Percentiles rank a stretch among this genome's conserved stretches.
Conservation (phyloP, 2,888 invertebrate genomes). For the Campopleginae sp. region DNA sequence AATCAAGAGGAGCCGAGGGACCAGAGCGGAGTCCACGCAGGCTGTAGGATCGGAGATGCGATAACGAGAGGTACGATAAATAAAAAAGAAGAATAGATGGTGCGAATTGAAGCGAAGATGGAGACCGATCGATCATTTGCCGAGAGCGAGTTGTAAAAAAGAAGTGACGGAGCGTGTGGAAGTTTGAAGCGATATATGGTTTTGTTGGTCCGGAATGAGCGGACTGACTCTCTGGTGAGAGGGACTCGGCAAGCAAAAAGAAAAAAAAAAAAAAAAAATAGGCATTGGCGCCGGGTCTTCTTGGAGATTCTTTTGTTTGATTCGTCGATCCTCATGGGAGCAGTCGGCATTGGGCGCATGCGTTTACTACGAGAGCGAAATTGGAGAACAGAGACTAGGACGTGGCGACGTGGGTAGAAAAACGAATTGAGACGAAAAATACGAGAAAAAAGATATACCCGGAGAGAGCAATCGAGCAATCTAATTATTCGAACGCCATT, state of each 20-base stretch:
- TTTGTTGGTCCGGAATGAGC: too few species aligned
- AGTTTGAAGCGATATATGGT: slow-evolving; percentile 9
- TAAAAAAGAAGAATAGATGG: slow-evolving; percentile 17
- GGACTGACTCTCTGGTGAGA: too few species aligned
- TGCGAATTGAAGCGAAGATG: slow-evolving; percentile 41
- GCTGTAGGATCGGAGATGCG: slow-evolving; percentile 42
- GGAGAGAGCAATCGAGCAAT: slow-evolving; percentile 45
- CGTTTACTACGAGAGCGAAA: slow-evolving; percentile 11
- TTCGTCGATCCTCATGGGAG: not conserved
- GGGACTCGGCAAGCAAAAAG: not conserved
- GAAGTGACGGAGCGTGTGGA: slow-evolving; percentile 56
- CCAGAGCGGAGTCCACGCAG: not conserved
- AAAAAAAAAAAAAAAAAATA: not conserved
- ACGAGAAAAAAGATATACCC: not conserved
- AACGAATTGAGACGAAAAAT: slow-evolving; percentile 21
- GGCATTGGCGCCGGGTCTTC: slow-evolving; percentile 22
- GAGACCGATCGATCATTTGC: slow-evolving; percentile 57
- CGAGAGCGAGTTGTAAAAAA: slow-evolving; percentile 18
- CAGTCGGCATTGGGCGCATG: slow-evolving; percentile 30
- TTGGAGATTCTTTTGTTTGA: slow-evolving; percentile 13
- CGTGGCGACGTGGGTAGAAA: not conserved
- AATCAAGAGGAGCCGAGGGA: not conserved
- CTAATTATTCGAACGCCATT: slow-evolving; percentile 77
- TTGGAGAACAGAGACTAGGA: slow-evolving; percentile 7
- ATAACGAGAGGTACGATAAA: slow-evolving; percentile 53